Conservation (phyloP, 2,888 invertebrate species). For the Tetragnatha montana region DNA sequence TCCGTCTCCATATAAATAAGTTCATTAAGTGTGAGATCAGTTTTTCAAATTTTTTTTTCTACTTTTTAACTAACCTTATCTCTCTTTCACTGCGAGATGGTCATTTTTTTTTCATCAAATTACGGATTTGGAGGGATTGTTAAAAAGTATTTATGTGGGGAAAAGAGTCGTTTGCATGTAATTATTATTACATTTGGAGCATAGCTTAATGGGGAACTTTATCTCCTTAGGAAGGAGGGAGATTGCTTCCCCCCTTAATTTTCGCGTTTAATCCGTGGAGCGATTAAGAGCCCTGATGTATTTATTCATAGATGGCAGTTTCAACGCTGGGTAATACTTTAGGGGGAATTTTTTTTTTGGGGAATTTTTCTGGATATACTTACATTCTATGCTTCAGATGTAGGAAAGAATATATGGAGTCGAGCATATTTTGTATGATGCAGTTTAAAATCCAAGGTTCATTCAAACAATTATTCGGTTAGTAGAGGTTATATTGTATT, state of each 20-base stretch:
- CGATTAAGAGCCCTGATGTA: background rate
- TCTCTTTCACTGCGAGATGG: background rate
- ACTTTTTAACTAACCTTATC: background rate
- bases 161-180: slow-evolving; percentile 9
- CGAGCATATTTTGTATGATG: too few relatives aligned
- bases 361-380: too few relatives aligned
- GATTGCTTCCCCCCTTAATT: background rate
- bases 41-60: background rate
- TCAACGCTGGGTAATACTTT: background rate
- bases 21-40: slow-evolving; percentile 25
- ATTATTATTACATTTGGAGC: slow-evolving; percentile 7
- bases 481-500: too few relatives aligned
- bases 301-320: background rate
- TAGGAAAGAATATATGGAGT: too few relatives aligned
- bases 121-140: slow-evolving; percentile 3
- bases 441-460: too few relatives aligned
- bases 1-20: slow-evolving; percentile 50
- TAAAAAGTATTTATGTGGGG: slow-evolving; percentile 7
- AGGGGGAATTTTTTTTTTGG: too few relatives aligned
- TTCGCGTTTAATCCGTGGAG: background rate
- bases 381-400: too few relatives aligned
- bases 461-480: too few relatives aligned
- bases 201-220: background rate
- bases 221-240: background rate
- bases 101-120: background rate